phyloP scores from a whole-genome alignment of 2,888 invertebrate genomes.

The Pachliopta kotzebuea region DNA sequence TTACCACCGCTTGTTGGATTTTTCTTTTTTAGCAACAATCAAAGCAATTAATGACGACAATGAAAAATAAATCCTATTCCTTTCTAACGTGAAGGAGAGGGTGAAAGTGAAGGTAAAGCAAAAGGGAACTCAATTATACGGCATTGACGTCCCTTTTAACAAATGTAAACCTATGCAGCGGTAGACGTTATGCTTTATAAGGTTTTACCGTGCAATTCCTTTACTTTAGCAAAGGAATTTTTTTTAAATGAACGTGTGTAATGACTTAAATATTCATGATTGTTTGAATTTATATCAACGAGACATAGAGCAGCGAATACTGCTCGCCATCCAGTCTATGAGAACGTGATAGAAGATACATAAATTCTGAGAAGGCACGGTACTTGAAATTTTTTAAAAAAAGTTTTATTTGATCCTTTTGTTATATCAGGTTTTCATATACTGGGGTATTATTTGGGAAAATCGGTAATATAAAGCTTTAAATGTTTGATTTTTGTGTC shows the following conservation, averaged over 20 bases:
- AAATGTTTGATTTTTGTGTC: background rate
- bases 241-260: background rate
- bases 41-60: conserved; percentile 65
- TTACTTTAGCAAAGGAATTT: background rate
- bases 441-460: background rate
- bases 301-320: too few relatives aligned
- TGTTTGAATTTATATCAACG: too few relatives aligned
- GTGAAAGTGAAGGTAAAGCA: conserved; percentile 37
- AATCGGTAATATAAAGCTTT: background rate
- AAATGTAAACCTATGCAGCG: conserved; percentile 14
- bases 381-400: too few relatives aligned
- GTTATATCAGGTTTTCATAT: too few relatives aligned
- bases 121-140: conserved; percentile 50
- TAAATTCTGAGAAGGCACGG: too few relatives aligned
- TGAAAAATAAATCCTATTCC: conserved; percentile 49
- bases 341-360: too few relatives aligned
- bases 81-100: conserved; percentile 27
- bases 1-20: background rate
- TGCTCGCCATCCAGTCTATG: too few relatives aligned
- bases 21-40: conserved; percentile 64
- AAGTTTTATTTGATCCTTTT: too few relatives aligned
- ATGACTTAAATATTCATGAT: too few relatives aligned
- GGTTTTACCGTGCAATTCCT: background rate
- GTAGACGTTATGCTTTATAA: conserved; percentile 14
- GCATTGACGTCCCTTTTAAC: conserved; percentile 24